Evolutionary conservation across 2,797 vertebrate species (phyloP), one percentile per base, ranked within the genome.

Genomic region (Xenentodon cancila): DNA sequence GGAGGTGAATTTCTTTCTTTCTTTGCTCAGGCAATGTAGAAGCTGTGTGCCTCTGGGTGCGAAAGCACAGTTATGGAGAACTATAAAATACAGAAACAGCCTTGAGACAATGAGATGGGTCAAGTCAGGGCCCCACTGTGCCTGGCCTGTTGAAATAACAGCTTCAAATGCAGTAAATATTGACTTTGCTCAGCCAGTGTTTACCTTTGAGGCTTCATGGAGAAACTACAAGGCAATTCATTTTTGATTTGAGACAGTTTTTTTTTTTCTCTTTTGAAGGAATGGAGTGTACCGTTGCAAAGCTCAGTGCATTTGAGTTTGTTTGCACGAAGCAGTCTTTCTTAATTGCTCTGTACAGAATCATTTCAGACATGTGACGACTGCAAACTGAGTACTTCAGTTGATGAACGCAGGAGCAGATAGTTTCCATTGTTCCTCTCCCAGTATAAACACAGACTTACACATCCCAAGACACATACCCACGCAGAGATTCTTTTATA

Each of bases 131-230:
- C 59, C 75, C 62, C 22, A 15, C 59, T 53, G 66, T 67, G 65
- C 71, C 82, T 5, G 32, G 55, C 62, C 73, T 88, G 87, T 83
- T 75, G 86, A 89, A 87, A 84, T 77, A 70, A 87, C 74, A 60
- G 59, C 69, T 82, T 87, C 71, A 80, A 34, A 81, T 54, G 72
- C 67, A 73, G 82, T 89, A 92, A 92, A 92, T 91, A 92, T 92
- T 92, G 89, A 92, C 81, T 75, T 63, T 87, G 61, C 83, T 73
- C 61, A 72, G 76, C 77, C 78, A 81, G 84, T 88, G 84, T 91
- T 92, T 90, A 89, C 59, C 54, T 65, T 53, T 54, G 60, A 56
- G 67, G 53, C 66, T 80, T 82, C 59, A 66, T 48, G 42, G 54
- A 77, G 67, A 76, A 77, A 64, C 73, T 73, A 37, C 42, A 58